Percentiles rank a stretch among this genome's conserved stretches.
Conservation (phyloP, 2,113 vertebrate genomes). For the Amblyopsis rosae region DNA sequence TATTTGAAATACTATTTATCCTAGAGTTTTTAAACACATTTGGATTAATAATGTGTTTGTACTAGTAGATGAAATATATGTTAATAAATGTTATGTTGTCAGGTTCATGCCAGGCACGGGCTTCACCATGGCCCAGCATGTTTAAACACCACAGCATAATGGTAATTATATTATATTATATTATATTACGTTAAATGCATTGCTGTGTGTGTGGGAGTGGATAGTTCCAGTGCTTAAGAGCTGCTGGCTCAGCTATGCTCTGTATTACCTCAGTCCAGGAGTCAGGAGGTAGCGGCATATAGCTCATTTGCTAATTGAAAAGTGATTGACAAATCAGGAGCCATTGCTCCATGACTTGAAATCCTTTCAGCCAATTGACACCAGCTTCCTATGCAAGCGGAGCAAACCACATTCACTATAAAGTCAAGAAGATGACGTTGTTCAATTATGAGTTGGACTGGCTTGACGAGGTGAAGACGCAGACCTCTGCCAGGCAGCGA, state of each 20-base stretch:
- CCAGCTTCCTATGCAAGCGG: slow-evolving; percentile 3
- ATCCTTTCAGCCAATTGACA: slow-evolving; percentile 51
- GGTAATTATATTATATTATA: slow-evolving; percentile 63
- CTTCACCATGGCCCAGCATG: slow-evolving; percentile 17
- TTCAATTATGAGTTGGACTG: slow-evolving; percentile 25
- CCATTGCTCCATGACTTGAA: slow-evolving; percentile 54
- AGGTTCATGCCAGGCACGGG: slow-evolving; percentile 17
- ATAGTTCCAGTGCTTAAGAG: slow-evolving; percentile 32
- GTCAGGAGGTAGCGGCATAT: slow-evolving; percentile 16
- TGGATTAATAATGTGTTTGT: too few species aligned
- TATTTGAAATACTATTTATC: too few species aligned
- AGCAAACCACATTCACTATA: not conserved
- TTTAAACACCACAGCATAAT: slow-evolving; percentile 30
- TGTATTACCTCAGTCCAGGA: slow-evolving; percentile 14
- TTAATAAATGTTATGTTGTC: not conserved
- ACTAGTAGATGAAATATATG: too few species aligned
- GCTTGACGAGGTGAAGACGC: slow-evolving; percentile 20
- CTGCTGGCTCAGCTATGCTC: slow-evolving; percentile 60
- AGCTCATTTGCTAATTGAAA: slow-evolving; percentile 73
- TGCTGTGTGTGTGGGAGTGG: slow-evolving; percentile 36
- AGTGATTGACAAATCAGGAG: slow-evolving; percentile 63
- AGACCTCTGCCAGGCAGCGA: slow-evolving; percentile 12
- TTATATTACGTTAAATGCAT: slow-evolving; percentile 59
- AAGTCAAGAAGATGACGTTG: slow-evolving; percentile 15
- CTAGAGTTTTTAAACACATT: too few species aligned